Base-by-base conservation (phyloP, 2,113 vertebrate genomes). In the Corythoichthys intestinalis region DNA sequence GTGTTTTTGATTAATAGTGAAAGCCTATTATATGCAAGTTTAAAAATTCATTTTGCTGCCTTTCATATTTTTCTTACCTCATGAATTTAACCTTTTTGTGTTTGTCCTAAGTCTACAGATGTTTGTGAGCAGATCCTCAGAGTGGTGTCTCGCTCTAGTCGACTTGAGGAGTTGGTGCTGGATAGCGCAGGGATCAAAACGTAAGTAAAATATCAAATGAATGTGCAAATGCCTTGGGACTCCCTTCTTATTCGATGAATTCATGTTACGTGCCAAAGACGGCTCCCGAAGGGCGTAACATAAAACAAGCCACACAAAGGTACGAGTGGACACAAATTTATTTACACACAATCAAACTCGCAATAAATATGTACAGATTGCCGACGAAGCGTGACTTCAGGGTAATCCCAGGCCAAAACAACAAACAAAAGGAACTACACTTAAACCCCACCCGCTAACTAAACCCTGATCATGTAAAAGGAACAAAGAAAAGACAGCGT, bases 111-210 rank as follows among this genome's bases (percentile, higher is more conserved):
- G 96, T 95, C 96, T 80, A 72, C 94, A 81, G 97, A 98, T 82
- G 94, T 98, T 87, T 98, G 95, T 71, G 96, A 98, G 73, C 95
- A 98, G 92, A 96, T 98, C 72, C 88, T 98, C 75, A 91, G 95
- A 37, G 94, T 98, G 69, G 95, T 96, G 79, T 93, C 94, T 77
- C 92, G 95, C 80, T 98, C 97, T 81, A 94, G 78, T 85, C 93
- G 94, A 44, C 86, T 98, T 76, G 96, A 98, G 83, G 96, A 98
- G 61, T 69, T 98, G 86, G 93, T 98, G 62, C 81, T 98, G 88
- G 97, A 98, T 89, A 98, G 96, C 37, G 95, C 95, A 10, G 97
- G 96, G 78, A 95, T 98, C 74, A 93, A 95, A 93, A 94, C 89
- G 96, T 98, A 90, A 95, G 94, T 57, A 12, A 13, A 39, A 12